Percentiles rank a stretch among this genome's conserved stretches.
These are phyloP conservation scores for Chaetophractus vellerosus DNA, from an alignment of 2,797 vertebrate genomes.

Conservation along the genomic window DNA sequence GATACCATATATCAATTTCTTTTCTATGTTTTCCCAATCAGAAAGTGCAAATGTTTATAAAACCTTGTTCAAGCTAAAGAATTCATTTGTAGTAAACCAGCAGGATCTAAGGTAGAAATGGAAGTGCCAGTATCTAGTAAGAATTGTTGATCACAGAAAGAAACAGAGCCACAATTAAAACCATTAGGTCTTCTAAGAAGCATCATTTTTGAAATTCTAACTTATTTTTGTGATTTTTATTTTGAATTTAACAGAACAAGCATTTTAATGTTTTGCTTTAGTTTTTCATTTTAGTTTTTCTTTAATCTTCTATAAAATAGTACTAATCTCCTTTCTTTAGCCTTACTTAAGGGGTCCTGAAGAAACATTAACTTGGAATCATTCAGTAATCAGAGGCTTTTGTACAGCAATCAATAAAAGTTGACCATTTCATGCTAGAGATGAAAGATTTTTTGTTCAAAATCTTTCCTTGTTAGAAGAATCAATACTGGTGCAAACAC, in stretches of 20 bases:
- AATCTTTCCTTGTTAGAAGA: not conserved
- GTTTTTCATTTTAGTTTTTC: not conserved
- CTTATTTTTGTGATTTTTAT: not conserved
- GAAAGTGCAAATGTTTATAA: not conserved
- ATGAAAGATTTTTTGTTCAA: not conserved
- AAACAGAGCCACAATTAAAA: not conserved
- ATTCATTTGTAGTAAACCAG: not conserved
- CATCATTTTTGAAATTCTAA: slow-evolving; percentile 10
- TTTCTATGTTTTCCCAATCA: not conserved
- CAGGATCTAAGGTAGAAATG: not conserved
- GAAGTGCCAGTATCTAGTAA: not conserved
- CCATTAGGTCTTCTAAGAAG: not conserved
- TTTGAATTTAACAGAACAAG: not conserved
- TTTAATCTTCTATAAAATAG: not conserved
- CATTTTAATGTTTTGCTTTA: not conserved
- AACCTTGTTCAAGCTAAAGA: not conserved
- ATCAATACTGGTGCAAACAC: not conserved
- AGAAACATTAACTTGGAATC: not conserved
- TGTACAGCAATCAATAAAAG: not conserved
- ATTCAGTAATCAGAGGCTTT: not conserved
- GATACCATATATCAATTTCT: not conserved
- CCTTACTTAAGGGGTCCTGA: not conserved
- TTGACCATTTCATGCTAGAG: not conserved
- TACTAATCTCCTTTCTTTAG: not conserved
- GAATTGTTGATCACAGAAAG: not conserved